Evolutionary conservation across 2,113 vertebrate genomes (phyloP).

Genomic region (Capricornis sumatraensis): DNA sequence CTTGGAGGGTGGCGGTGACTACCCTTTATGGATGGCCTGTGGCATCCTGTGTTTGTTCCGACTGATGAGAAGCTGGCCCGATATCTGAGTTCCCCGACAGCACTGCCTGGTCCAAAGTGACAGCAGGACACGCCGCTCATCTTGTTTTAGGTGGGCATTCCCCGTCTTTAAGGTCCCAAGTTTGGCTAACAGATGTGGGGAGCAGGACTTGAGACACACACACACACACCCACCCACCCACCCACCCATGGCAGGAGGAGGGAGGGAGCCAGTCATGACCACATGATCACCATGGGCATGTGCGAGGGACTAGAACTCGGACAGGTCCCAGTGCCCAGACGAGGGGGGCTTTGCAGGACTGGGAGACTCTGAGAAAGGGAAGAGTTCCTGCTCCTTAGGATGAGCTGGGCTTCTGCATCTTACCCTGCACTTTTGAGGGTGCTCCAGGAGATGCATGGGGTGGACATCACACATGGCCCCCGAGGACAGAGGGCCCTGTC

Average conservation of each 20-base stretch:
- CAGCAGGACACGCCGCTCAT: rapidly evolving
- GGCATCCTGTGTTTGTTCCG: not conserved
- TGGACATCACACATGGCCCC: too few species aligned
- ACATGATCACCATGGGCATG: rapidly evolving
- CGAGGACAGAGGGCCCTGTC: not conserved
- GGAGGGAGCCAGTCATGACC: rapidly evolving
- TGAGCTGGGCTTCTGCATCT: not conserved
- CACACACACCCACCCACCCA: not conserved
- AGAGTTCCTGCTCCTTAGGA: not conserved
- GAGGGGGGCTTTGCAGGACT: not conserved
- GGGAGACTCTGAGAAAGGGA: not conserved
- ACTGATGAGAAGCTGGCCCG: not conserved
- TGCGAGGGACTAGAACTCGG: too few species aligned
- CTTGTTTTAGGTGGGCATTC: not conserved
- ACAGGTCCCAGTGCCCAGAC: rapidly evolving
- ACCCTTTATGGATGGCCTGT: not conserved
- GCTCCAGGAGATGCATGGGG: not conserved
- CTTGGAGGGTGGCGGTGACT: not conserved
- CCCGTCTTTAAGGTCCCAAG: rapidly evolving
- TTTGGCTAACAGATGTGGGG: not conserved
- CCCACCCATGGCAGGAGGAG: not conserved
- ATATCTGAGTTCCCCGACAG: not conserved
- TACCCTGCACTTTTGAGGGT: not conserved
- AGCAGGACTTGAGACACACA: not conserved
- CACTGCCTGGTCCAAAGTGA: not conserved